These are phyloP conservation scores for Hassar affinis DNA, from an alignment of 2,113 vertebrate species.

Conservation along the genomic window DNA sequence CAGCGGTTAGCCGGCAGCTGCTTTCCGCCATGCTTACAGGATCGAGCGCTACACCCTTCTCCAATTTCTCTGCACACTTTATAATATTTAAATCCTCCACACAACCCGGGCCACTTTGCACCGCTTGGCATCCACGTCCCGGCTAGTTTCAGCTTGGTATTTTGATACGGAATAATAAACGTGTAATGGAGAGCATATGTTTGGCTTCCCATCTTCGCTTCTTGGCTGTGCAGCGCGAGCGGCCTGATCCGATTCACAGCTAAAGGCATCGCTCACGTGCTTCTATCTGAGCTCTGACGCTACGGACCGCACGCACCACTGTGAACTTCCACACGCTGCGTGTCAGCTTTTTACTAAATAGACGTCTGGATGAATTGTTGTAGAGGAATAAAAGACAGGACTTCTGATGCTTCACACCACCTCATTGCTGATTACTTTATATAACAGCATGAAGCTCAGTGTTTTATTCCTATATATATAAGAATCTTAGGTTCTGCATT, in stretches of 20 bases:
- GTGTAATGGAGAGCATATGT: constrained; percentile 49
- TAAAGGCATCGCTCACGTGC: constrained; percentile 25
- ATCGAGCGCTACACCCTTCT: constrained; percentile 9
- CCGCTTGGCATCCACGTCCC: constrained; percentile 12
- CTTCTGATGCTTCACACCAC: not conserved
- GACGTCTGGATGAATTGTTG: not conserved
- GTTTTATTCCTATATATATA: no score
- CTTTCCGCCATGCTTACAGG: constrained; percentile 23
- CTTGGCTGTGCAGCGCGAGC: not conserved
- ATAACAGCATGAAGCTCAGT: no score
- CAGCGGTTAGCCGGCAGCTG: constrained; percentile 3
- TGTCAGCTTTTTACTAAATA: not conserved
- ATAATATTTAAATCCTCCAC: constrained; percentile 3
- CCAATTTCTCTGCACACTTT: not conserved
- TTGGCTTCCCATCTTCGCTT: constrained; percentile 23
- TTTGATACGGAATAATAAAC: constrained; percentile 52
- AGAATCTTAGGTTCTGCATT: no score
- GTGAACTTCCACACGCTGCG: not conserved
- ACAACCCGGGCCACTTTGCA: constrained; percentile 13
- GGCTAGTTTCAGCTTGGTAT: constrained; percentile 40
- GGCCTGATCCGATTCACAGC: constrained; percentile 27
- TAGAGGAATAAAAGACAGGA: not conserved
- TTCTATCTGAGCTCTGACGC: constrained; percentile 2
- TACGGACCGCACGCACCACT: constrained; percentile 20
- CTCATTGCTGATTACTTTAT: not conserved